Evolutionary conservation across 1,140 invertebrate species (phyloP).

Genomic region (Pseudobourletiella spinata): DNA sequence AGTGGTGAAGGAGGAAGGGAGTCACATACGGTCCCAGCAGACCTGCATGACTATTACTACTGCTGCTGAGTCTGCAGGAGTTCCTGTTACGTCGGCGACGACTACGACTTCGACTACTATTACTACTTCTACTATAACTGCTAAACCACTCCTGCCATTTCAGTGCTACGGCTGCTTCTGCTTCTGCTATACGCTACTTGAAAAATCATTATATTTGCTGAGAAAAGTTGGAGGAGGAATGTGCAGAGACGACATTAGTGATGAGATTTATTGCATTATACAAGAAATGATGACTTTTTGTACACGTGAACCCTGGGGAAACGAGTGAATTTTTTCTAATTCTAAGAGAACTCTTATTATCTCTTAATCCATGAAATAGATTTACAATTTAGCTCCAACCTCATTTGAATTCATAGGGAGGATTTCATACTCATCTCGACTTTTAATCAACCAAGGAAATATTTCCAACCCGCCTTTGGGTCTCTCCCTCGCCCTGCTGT

Average conservation of each 20-base stretch:
- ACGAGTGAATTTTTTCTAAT: neutral
- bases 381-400: constrained; percentile 2
- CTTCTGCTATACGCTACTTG: constrained; percentile 1
- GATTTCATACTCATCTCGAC: constrained; percentile 1
- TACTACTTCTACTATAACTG: too few relatives aligned
- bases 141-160: too few relatives aligned
- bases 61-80: too few relatives aligned
- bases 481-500: neutral
- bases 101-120: too few relatives aligned
- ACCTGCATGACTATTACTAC: too few relatives aligned
- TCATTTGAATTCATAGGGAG: constrained; percentile 5
- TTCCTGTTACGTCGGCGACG: too few relatives aligned
- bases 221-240: constrained; percentile 5
- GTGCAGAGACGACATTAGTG: constrained; percentile 6
- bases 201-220: constrained; percentile 14
- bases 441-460: constrained; percentile 8
- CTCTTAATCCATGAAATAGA: constrained; percentile 7
- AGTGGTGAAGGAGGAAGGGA: too few relatives aligned
- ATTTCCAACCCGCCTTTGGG: neutral
- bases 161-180: neutral
- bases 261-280: constrained; percentile 16
- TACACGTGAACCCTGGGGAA: neutral
- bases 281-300: constrained; percentile 13
- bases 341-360: constrained; percentile 10
- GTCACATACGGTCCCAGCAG: too few relatives aligned